Evolutionary conservation across 2,113 vertebrate genomes (phyloP), one percentile per base, ranked within the genome.

Genomic region (Channa argus): DNA sequence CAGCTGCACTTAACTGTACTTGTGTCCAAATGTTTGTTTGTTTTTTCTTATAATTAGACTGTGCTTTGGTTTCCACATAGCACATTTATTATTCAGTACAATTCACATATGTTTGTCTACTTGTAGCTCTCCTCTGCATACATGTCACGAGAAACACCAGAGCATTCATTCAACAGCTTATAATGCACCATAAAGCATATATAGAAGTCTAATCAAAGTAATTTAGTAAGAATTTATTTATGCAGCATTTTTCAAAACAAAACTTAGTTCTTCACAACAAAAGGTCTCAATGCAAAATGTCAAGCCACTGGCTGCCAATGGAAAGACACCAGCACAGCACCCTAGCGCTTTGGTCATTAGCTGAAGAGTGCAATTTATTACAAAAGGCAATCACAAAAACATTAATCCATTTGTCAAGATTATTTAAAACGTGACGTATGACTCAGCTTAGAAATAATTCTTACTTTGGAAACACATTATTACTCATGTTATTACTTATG

Each of bases 1-100:
- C 61, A 76, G 54, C 58, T 66, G 54, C 3, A 8, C 14, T 74
- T 53, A 81, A 59, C 64, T 64, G n/a, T 10, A 5, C 13, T 58
- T 13, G 55, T 37, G 24, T 1, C 4, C 24, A 64, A 45, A 44
- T 8, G 24, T 24, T 24, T 24, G 24, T 24, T 24, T 24, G 24
- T 1, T 36, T 77, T 13, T 39, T 45, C n/a, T 5, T 41, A 33
- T 37, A 12, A 44, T 64, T 50, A 39, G 10, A 79, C 9, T 68
- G 2, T 11, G 33, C 33, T 36, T 50, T 1, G 41, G 37, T 51
- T 61, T 81, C 15, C 15, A 55, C 33, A 34, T 15, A 74, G 38
- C 33, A 8, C 34, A 33, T 67, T 50, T 43, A n/a, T 8, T 60
- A 60, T 67, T 12, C 34, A 9, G 3, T 6, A 12, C 13, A 6